These are phyloP conservation scores for Cosmopolites sordidus DNA, from an alignment of 2,888 invertebrate genomes.

Conservation along the genomic window DNA sequence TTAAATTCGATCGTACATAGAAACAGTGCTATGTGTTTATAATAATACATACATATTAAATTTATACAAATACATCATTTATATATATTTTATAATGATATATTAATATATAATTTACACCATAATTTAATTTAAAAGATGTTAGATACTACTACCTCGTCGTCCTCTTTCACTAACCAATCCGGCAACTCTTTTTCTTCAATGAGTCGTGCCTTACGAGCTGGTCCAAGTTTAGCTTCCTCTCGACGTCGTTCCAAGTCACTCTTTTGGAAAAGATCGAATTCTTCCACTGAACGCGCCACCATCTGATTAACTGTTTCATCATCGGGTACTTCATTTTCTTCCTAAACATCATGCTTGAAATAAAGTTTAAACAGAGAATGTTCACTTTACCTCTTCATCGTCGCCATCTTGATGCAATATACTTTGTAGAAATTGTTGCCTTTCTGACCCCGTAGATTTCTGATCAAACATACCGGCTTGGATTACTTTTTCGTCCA, in stretches of 20 bases:
- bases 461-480: slow-evolving; percentile 99
- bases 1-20: no score
- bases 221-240: slow-evolving; percentile 66
- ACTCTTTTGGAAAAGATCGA: slow-evolving; percentile 88
- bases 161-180: slow-evolving; percentile 91
- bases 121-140: neutral
- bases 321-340: slow-evolving; percentile 97
- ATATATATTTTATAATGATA: no score
- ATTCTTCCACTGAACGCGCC: slow-evolving; percentile 90
- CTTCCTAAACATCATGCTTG: slow-evolving; percentile 50
- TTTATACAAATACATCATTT: neutral
- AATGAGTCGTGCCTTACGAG: slow-evolving; percentile 81
- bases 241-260: slow-evolving; percentile 85
- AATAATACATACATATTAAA: neutral
- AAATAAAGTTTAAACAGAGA: slow-evolving; percentile 2
- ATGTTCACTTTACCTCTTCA: slow-evolving; percentile 63
- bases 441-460: slow-evolving; percentile 93
- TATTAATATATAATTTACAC: no score
- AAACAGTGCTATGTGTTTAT: no score
- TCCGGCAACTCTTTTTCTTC: slow-evolving; percentile 92
- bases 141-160: slow-evolving; percentile 60
- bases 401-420: slow-evolving; percentile 91
- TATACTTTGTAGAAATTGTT: slow-evolving; percentile 92
- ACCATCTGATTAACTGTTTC: slow-evolving; percentile 99
- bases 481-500: slow-evolving; percentile 99